Evolutionary conservation across 2,888 invertebrate genomes (phyloP).

Genomic region (Hydroisotoma schaefferi): DNA sequence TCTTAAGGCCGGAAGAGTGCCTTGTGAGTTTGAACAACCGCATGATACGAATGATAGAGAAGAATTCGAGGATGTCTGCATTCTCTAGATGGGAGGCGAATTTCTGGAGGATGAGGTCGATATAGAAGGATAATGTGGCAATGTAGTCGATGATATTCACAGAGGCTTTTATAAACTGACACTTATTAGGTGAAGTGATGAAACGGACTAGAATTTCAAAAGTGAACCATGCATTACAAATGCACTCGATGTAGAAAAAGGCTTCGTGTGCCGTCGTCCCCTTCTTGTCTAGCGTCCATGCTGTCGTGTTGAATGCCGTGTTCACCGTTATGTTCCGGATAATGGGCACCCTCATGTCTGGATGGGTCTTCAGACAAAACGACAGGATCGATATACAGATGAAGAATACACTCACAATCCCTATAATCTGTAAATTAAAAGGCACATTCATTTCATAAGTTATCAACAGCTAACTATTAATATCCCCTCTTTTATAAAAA

Average conservation of each 20-base stretch:
- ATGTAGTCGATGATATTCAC: constrained; percentile 99
- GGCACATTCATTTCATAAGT: constrained; percentile 4
- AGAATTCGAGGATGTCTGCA: constrained; percentile 94
- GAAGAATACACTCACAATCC: constrained; percentile 98
- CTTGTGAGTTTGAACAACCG: constrained; percentile 93
- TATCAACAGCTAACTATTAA: constrained; percentile 2
- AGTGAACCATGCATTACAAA: constrained; percentile 99
- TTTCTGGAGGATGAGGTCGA: constrained; percentile 83
- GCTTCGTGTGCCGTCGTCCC: constrained; percentile 95
- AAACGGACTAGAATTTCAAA: constrained; percentile 90
- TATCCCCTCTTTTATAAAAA: too few relatives aligned
- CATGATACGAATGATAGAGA: constrained; percentile 96
- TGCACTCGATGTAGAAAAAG: constrained; percentile 97
- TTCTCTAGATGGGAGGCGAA: constrained; percentile 89
- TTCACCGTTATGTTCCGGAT: constrained; percentile 75
- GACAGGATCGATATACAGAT: constrained; percentile 98
- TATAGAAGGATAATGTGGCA: constrained; percentile 97
- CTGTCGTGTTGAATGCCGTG: constrained; percentile 68
- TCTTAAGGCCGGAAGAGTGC: constrained; percentile 96
- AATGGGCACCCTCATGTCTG: constrained; percentile 84
- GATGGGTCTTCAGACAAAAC: constrained; percentile 99
- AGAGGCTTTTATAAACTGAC: constrained; percentile 73
- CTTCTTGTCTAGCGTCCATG: constrained; percentile 77
- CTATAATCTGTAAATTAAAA: constrained; percentile 90
- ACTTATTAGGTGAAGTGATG: constrained; percentile 88